Evolutionary conservation across 2,797 vertebrate genomes (phyloP).

Genomic region (Catostomus latipinnis): DNA sequence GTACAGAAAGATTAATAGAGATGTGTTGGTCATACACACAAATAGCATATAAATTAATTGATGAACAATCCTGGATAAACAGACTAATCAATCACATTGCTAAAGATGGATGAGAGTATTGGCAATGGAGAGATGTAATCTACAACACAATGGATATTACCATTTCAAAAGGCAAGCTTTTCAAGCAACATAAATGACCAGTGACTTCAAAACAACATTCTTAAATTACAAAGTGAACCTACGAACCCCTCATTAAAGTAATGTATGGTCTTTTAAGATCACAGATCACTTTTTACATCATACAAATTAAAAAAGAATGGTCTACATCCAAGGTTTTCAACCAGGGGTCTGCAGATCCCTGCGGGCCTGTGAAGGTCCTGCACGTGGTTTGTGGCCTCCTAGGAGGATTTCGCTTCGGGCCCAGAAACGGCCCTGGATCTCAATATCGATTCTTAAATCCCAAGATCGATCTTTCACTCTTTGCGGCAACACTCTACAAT

Average conservation of each 20-base stretch:
- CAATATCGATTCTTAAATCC: too few species aligned
- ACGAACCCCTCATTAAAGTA: slow-evolving; percentile 1
- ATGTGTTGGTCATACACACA: slow-evolving; percentile 43
- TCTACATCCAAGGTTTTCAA: not conserved
- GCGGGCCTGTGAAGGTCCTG: too few species aligned
- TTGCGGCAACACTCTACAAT: too few species aligned
- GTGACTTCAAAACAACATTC: not conserved
- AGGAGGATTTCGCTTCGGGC: too few species aligned
- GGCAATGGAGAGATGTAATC: slow-evolving; percentile 34
- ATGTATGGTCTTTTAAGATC: not conserved
- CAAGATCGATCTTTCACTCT: too few species aligned
- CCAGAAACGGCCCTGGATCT: too few species aligned
- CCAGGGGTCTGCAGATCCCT: too few species aligned
- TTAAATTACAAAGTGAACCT: slow-evolving; percentile 9
- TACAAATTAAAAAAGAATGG: not conserved
- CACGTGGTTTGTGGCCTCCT: too few species aligned
- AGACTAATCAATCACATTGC: slow-evolving; percentile 43
- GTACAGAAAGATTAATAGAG: slow-evolving; percentile 42
- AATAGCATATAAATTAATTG: slow-evolving; percentile 47
- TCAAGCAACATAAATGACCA: not conserved
- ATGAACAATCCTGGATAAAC: slow-evolving; percentile 33
- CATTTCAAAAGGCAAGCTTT: slow-evolving; percentile 22
- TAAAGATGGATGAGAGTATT: slow-evolving; percentile 45
- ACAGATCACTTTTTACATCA: not conserved
- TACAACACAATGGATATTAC: slow-evolving; percentile 30